Evolutionary conservation across 2,888 invertebrate species (phyloP).

Genomic region (Apodemia zela): DNA sequence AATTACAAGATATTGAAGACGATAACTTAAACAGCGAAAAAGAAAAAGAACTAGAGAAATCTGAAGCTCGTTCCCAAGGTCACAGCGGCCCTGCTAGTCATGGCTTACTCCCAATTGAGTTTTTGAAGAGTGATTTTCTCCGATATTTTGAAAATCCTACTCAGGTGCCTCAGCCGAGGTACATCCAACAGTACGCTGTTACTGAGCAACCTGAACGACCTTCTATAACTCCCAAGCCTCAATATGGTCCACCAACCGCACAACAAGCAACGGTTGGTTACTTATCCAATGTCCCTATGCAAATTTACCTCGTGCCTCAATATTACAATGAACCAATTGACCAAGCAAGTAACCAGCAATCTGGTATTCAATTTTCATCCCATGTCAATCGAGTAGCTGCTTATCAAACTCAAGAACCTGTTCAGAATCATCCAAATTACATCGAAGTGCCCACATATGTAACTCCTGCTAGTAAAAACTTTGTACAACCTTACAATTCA

Average conservation of each 20-base stretch:
- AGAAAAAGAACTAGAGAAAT: constrained; percentile 51
- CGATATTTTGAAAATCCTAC: constrained; percentile 50
- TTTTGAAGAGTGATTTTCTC: constrained; percentile 55
- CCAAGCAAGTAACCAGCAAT: constrained; percentile 38
- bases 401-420: constrained; percentile 48
- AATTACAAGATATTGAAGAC: constrained; percentile 87
- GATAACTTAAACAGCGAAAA: constrained; percentile 84
- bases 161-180: constrained; percentile 48
- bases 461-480: constrained; percentile 50
- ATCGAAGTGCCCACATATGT: constrained; percentile 56
- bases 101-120: constrained; percentile 49
- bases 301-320: constrained; percentile 70
- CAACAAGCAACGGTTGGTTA: constrained; percentile 69
- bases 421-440: constrained; percentile 54
- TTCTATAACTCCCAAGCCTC: constrained; percentile 39
- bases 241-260: constrained; percentile 41
- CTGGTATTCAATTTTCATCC: constrained; percentile 46
- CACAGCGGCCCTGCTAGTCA: constrained; percentile 36
- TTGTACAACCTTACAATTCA: constrained; percentile 48
- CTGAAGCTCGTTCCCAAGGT: constrained; percentile 42
- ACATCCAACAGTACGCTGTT: constrained; percentile 67
- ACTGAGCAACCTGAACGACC: constrained; percentile 59
- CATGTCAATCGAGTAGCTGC: constrained; percentile 38
- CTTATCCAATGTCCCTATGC: constrained; percentile 68
- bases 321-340: constrained; percentile 54